Evolutionary conservation across 1,140 invertebrate genomes (phyloP).

Genomic region (Anadara kagoshimensis): DNA sequence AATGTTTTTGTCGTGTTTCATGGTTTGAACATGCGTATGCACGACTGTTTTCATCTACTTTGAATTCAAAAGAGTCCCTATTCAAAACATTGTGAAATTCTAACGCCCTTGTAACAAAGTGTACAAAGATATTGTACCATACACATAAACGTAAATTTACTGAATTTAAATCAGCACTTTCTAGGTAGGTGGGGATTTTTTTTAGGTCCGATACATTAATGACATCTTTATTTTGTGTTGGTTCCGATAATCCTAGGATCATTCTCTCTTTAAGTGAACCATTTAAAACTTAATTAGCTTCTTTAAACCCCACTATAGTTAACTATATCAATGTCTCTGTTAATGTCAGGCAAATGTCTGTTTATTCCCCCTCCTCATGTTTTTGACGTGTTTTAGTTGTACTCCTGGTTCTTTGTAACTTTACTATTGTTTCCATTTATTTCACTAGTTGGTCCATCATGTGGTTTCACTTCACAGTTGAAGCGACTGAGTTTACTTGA

Average conservation of each 20-base stretch:
- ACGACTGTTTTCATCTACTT: background rate
- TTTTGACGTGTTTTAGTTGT: slow-evolving; percentile 28
- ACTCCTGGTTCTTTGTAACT: background rate
- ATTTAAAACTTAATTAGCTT: slow-evolving; percentile 8
- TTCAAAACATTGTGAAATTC: slow-evolving; percentile 6
- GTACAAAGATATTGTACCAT: background rate
- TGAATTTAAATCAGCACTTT: background rate
- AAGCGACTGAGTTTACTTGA: too few relatives aligned
- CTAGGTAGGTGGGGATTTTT: slow-evolving; percentile 8
- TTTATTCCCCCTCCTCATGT: slow-evolving; percentile 18
- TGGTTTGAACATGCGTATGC: background rate
- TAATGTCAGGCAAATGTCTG: slow-evolving; percentile 20
- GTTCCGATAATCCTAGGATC: background rate
- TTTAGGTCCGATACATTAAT: background rate
- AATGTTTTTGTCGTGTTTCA: slow-evolving; percentile 11
- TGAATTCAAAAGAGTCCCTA: background rate
- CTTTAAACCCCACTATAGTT: slow-evolving; percentile 5
- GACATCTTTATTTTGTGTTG: too few relatives aligned
- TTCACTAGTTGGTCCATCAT: too few relatives aligned
- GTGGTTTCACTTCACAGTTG: too few relatives aligned
- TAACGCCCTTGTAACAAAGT: background rate
- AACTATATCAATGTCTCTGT: slow-evolving; percentile 28
- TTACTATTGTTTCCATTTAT: too few relatives aligned
- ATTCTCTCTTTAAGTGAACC: background rate
- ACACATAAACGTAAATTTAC: slow-evolving; percentile 9